Conservation (phyloP, 2,888 invertebrate species). For the Neocrepidodera transversa region DNA sequence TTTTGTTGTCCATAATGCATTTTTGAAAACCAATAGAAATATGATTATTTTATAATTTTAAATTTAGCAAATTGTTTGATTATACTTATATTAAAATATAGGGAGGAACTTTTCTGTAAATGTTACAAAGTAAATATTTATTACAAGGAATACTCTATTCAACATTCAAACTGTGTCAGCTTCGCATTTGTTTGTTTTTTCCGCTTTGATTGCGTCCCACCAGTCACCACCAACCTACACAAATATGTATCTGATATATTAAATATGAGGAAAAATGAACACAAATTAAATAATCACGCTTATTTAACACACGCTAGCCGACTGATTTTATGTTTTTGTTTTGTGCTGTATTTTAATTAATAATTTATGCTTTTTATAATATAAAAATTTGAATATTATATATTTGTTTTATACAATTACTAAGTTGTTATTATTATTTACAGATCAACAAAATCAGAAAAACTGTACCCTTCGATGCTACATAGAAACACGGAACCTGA, state of each 20-base stretch:
- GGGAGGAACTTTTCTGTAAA: too few species aligned
- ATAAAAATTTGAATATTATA: too few species aligned
- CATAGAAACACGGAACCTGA: constrained; percentile 83
- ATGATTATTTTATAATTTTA: too few species aligned
- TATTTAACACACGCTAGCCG: too few species aligned
- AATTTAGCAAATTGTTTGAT: too few species aligned
- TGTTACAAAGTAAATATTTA: constrained; percentile 35
- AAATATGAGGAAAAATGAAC: not conserved
- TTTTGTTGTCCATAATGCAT: too few species aligned
- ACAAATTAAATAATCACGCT: constrained; percentile 20
- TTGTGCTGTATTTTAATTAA: too few species aligned
- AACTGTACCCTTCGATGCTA: constrained; percentile 91
- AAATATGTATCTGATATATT: not conserved
- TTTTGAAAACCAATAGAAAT: too few species aligned
- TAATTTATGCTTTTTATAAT: too few species aligned
- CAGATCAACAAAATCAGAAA: constrained; percentile 95
- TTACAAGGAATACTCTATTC: constrained; percentile 13
- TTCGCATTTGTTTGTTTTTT: constrained; percentile 41
- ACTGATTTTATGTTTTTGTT: too few species aligned
- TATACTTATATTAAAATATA: too few species aligned
- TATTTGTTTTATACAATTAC: too few species aligned
- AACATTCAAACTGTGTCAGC: constrained; percentile 19
- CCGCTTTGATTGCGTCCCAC: constrained; percentile 45
- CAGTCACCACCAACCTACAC: constrained; percentile 8
- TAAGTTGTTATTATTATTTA: constrained; percentile 47